Conservation (phyloP, 2,888 invertebrate species). For the Crepidodera aurea region DNA sequence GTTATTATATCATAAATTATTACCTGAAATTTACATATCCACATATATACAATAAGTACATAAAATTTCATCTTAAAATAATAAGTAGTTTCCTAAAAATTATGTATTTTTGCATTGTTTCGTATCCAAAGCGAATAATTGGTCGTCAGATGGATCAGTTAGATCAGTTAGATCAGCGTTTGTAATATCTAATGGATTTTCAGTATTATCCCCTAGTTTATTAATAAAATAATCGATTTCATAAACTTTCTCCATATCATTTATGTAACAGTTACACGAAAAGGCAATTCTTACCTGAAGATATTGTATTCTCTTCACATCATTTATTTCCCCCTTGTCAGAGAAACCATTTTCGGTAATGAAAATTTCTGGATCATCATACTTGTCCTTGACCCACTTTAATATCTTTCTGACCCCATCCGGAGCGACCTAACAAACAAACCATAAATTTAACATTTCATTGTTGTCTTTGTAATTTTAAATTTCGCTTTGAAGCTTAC, state of each 20-base stretch:
- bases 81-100: too few relatives aligned
- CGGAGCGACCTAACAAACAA: constrained; percentile 62
- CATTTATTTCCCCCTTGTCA: constrained; percentile 61
- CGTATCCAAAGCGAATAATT: too few relatives aligned
- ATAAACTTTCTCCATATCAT: too few relatives aligned
- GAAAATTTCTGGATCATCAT: constrained; percentile 64
- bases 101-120: too few relatives aligned
- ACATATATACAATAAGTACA: too few relatives aligned
- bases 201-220: neutral
- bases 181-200: neutral
- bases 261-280: too few relatives aligned
- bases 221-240: neutral
- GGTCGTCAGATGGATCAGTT: too few relatives aligned
- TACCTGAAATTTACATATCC: too few relatives aligned
- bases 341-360: constrained; percentile 69
- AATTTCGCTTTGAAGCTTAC: neutral
- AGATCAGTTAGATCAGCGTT: too few relatives aligned
- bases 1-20: too few relatives aligned
- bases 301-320: constrained; percentile 61
- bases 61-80: too few relatives aligned
- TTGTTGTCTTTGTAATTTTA: neutral
- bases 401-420: constrained; percentile 67
- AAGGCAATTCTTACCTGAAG: constrained; percentile 38
- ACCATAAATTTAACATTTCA: constrained; percentile 10
- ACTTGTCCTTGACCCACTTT: constrained; percentile 57